Conservation (phyloP, 2,113 vertebrate species). For the Aramus guarauna region DNA sequence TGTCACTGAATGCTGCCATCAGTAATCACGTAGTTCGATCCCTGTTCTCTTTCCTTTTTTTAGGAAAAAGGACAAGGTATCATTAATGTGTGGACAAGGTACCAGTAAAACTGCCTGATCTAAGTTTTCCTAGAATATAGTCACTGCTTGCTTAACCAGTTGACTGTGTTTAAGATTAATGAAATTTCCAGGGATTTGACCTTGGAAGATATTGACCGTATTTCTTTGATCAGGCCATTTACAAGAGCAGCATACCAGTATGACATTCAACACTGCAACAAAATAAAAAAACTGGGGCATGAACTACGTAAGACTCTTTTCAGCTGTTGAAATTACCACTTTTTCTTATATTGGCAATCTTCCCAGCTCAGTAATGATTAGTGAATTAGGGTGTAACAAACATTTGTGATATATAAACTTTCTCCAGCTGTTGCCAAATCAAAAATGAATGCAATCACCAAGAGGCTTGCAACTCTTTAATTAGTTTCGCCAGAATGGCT, state of each 20-base stretch:
- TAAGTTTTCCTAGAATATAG: neutral
- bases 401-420: slow-evolving; percentile 23
- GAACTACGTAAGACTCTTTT: neutral
- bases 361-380: slow-evolving; percentile 30
- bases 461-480: slow-evolving; percentile 17
- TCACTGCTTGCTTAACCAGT: neutral
- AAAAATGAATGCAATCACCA: neutral
- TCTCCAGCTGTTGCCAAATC: neutral
- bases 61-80: neutral
- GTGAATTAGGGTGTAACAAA: slow-evolving; percentile 15
- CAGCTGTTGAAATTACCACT: neutral
- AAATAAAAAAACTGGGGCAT: neutral
- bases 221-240: neutral
- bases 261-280: neutral
- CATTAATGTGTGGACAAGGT: neutral
- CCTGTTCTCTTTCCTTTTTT: neutral
- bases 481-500: neutral
- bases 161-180: neutral
- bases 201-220: neutral
- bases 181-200: neutral
- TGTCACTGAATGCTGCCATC: neutral
- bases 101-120: neutral
- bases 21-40: fast-evolving
- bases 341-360: neutral
- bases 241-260: neutral